phyloP scores from a whole-genome alignment of 2,797 vertebrate genomes.

The Labroides dimidiatus region DNA sequence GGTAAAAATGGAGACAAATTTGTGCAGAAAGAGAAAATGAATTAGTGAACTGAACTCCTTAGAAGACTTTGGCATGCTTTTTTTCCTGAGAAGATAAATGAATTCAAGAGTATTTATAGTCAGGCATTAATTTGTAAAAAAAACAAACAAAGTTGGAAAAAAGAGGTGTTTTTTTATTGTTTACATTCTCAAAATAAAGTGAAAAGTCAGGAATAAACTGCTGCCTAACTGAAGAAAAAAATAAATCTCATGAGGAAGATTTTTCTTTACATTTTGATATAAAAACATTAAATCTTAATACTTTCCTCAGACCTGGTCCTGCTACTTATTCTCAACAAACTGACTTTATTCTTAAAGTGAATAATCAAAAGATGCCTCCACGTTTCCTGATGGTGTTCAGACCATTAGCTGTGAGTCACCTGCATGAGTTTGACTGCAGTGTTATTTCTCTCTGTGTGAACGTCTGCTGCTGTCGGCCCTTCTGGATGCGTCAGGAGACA shows the following conservation, averaged over 20 bases:
- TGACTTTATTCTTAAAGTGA: neutral
- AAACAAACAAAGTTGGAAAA: neutral
- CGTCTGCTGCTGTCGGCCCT: neutral
- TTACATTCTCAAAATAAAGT: neutral
- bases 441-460: neutral
- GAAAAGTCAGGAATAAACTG: neutral
- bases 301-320: neutral
- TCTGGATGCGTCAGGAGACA: neutral
- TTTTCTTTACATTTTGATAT: neutral
- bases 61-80: conserved; percentile 19
- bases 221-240: rapidly evolving
- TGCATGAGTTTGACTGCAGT: neutral
- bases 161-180: neutral
- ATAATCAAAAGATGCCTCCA: neutral
- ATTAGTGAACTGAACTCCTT: neutral
- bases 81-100: conserved; percentile 24
- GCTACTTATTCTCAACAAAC: neutral
- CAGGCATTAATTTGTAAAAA: neutral
- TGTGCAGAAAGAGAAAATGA: conserved; percentile 16
- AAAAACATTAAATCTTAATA: no score
- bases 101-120: neutral
- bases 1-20: neutral
- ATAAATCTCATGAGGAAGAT: no score
- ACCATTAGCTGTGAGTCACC: neutral
- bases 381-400: neutral